Evolutionary conservation across 53 echinoderm and acorn worm genomes (phyloP).

Genomic region (Luidia sarsii): DNA sequence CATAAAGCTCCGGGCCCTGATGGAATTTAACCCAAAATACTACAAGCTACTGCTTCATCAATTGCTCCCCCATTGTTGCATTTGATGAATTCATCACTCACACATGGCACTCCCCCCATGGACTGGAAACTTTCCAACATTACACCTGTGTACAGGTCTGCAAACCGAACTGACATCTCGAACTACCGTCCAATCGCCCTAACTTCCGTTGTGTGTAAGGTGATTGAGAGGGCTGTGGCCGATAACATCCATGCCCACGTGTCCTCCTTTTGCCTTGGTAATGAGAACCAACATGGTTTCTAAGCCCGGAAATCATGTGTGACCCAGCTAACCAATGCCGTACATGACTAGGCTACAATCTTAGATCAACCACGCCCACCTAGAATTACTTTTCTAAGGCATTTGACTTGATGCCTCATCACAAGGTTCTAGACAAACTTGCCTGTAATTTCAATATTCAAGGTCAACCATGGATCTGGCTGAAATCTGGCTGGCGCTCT

Average conservation of each 20-base stretch:
- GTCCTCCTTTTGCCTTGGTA: conserved; percentile 15
- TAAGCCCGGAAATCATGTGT: conserved; percentile 23
- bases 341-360: conserved; percentile 19
- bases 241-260: conserved; percentile 30
- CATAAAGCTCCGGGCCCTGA: conserved; percentile 16
- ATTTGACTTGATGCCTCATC: conserved; percentile 24
- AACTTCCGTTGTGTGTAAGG: conserved; percentile 13
- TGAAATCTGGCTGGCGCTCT: background rate
- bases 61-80: conserved; percentile 1
- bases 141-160: conserved; percentile 24
- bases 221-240: conserved; percentile 30
- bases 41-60: conserved; percentile 1
- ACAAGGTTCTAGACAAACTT: conserved; percentile 18
- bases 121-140: conserved; percentile 16
- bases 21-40: background rate
- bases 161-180: background rate
- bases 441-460: conserved; percentile 7
- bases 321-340: conserved; percentile 11
- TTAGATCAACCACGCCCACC: conserved; percentile 21
- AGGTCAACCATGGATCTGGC: background rate
- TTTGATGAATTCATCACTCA: conserved; percentile 8
- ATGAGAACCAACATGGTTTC: conserved; percentile 29
- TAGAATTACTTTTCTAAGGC: conserved; percentile 20
- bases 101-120: conserved; percentile 8
- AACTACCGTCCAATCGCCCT: conserved; percentile 35